These are phyloP conservation scores for Cydia pomonella DNA, from an alignment of 1,140 invertebrate genomes.

Conservation along the genomic window DNA sequence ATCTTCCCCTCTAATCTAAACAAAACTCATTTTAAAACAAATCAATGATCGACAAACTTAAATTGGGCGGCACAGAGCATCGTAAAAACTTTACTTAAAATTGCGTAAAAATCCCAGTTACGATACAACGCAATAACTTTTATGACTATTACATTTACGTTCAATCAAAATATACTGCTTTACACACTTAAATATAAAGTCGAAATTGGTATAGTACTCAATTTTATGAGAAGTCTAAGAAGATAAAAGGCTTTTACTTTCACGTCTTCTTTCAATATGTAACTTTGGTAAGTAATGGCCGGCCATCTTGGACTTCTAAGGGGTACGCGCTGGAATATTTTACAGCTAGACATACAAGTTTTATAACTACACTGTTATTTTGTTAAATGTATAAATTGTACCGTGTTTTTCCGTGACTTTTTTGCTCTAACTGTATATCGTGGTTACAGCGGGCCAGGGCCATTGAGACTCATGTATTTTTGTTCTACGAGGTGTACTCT, in stretches of 20 bases:
- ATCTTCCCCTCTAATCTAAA: neutral
- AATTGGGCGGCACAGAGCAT: conserved; percentile 41
- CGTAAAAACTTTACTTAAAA: conserved; percentile 40
- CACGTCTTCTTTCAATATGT: conserved; percentile 27
- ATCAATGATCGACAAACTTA: conserved; percentile 35
- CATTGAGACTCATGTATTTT: no score
- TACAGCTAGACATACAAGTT: neutral
- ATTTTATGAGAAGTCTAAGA: conserved; percentile 34
- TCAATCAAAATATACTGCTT: conserved; percentile 34
- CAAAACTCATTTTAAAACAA: conserved; percentile 26
- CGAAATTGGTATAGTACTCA: conserved; percentile 31
- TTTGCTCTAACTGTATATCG: no score
- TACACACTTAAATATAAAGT: conserved; percentile 28
- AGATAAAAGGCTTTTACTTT: conserved; percentile 25
- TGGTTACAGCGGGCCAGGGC: no score
- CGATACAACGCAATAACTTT: conserved; percentile 60
- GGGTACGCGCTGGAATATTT: neutral
- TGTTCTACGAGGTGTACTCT: no score
- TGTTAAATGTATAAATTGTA: neutral
- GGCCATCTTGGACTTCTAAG: conserved; percentile 8
- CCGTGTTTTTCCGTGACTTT: no score
- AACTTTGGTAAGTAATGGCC: conserved; percentile 18
- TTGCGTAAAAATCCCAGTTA: conserved; percentile 59
- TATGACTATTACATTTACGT: conserved; percentile 50
- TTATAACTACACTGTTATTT: neutral